phyloP scores from a whole-genome alignment of 2,113 vertebrate species.

The Brachyistius frenatus region DNA sequence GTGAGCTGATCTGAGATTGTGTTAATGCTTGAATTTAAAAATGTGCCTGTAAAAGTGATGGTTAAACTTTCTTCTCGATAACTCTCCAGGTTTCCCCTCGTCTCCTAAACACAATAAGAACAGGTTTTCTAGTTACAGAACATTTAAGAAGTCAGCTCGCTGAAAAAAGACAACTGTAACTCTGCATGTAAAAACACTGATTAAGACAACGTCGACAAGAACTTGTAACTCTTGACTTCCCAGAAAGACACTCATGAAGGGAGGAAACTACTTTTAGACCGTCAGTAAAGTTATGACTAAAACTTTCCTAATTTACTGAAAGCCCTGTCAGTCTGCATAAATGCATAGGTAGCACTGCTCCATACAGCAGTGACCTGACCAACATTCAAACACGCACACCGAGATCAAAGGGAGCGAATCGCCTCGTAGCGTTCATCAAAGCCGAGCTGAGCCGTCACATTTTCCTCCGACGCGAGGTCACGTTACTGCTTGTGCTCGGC shows the following conservation, averaged over 20 bases:
- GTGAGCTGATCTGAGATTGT: slow-evolving; percentile 9
- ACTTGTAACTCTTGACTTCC: too few species aligned
- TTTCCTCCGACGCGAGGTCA: slow-evolving; percentile 27
- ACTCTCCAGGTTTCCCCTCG: not conserved
- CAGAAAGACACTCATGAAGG: too few species aligned
- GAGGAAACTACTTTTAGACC: too few species aligned
- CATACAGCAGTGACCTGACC: not conserved
- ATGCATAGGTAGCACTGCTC: not conserved
- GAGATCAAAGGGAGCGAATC: slow-evolving; percentile 21
- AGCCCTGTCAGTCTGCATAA: not conserved
- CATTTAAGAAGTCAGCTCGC: too few species aligned
- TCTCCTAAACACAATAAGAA: too few species aligned
- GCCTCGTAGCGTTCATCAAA: slow-evolving; percentile 36
- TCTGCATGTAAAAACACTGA: not conserved
- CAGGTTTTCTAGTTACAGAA: too few species aligned
- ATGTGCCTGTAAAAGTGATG: slow-evolving; percentile 16
- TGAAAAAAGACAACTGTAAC: too few species aligned
- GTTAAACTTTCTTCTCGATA: not conserved
- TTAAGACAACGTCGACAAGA: not conserved
- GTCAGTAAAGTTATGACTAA: too few species aligned
- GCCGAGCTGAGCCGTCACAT: slow-evolving; percentile 36
- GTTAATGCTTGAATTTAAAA: slow-evolving; percentile 25
- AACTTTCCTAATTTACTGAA: too few species aligned
- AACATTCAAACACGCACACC: not conserved
- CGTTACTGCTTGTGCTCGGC: slow-evolving; percentile 31